Evolutionary conservation across 2,888 invertebrate genomes (phyloP).

Genomic region (Quadriops clusia): DNA sequence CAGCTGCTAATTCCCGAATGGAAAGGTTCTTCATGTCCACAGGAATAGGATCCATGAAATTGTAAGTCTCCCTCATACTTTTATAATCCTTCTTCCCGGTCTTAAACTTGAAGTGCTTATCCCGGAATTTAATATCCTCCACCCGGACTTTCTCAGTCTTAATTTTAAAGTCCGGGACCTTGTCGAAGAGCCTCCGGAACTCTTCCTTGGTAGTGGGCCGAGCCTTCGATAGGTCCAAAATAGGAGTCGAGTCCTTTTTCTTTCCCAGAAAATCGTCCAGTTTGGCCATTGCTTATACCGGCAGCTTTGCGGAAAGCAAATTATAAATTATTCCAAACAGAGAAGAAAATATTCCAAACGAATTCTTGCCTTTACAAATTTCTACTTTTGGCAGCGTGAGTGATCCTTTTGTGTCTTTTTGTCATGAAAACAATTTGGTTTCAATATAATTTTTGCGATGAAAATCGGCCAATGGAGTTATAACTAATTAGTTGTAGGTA

Average conservation of each 20-base stretch:
- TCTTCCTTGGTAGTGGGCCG: constrained; percentile 71
- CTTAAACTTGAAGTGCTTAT: constrained; percentile 63
- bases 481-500: no score
- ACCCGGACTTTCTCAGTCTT: constrained; percentile 70
- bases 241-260: constrained; percentile 74
- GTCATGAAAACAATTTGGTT: no score
- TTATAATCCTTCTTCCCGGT: constrained; percentile 60
- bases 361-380: no score
- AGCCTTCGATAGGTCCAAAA: constrained; percentile 73
- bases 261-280: constrained; percentile 74
- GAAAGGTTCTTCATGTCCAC: constrained; percentile 65
- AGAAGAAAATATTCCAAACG: no score
- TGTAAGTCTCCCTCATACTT: constrained; percentile 49
- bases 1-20: constrained; percentile 66
- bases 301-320: no score
- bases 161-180: constrained; percentile 83
- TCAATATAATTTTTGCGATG: no score
- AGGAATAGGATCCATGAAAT: constrained; percentile 69
- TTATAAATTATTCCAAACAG: no score
- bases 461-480: no score
- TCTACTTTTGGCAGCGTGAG: no score
- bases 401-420: no score
- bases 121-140: constrained; percentile 67
- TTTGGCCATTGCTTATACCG: constrained; percentile 50
- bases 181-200: constrained; percentile 68